Conservation (phyloP, 1,140 invertebrate genomes). For the Luehdorfia chinensis region DNA sequence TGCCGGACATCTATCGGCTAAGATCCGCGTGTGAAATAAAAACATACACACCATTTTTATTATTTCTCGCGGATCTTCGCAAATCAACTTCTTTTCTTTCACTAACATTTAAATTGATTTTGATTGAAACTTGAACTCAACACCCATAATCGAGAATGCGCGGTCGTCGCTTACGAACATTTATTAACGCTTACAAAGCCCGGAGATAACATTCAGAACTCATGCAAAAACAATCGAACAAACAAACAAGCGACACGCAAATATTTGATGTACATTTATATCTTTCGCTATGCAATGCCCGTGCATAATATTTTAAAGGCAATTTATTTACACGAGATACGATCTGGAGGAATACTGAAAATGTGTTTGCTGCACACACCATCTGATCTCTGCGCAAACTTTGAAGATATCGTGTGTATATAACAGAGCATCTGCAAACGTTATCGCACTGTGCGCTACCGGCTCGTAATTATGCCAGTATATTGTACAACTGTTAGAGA, state of each 20-base stretch:
- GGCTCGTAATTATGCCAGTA: conserved; percentile 24
- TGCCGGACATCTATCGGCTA: no score
- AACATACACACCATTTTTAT: no score
- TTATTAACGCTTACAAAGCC: no score
- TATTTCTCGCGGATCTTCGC: no score
- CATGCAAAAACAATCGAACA: conserved; percentile 1
- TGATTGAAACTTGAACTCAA: no score
- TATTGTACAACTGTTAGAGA: conserved; percentile 5
- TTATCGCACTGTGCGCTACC: conserved; percentile 20
- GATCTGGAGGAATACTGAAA: conserved; percentile 37
- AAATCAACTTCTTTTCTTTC: no score
- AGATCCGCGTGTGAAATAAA: no score
- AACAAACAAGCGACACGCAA: conserved; percentile 5
- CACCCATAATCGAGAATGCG: no score
- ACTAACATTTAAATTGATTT: no score
- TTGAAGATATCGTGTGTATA: conserved; percentile 31
- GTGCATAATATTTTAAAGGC: conserved; percentile 24
- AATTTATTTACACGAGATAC: conserved; percentile 28
- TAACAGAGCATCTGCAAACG: conserved; percentile 21
- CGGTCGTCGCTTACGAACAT: no score
- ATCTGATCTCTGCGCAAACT: conserved; percentile 36
- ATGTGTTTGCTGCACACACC: conserved; percentile 27
- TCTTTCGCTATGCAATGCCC: conserved; percentile 19
- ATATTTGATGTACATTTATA: conserved; percentile 22
- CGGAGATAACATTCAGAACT: background rate